Conservation (phyloP, 2,888 invertebrate species). For the Caprella mutica region DNA sequence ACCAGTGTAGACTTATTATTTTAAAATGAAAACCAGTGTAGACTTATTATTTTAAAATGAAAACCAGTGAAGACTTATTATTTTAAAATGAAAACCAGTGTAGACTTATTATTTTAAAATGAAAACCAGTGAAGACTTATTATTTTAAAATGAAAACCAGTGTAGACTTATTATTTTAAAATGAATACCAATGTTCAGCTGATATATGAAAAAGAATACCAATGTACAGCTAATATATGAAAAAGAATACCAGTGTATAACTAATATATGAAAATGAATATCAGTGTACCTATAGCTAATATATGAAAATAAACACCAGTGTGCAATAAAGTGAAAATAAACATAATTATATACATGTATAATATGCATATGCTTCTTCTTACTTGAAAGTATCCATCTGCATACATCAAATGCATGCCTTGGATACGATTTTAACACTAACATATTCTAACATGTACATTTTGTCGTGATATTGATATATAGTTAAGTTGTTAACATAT, state of each 20-base stretch:
- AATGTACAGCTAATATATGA: background rate
- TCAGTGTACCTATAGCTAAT: background rate
- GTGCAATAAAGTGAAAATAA: background rate
- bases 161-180: too few relatives aligned
- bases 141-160: too few relatives aligned
- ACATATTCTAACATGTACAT: background rate
- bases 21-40: too few relatives aligned
- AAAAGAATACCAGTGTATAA: slow-evolving; percentile 10
- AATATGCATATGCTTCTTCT: background rate
- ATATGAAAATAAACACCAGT: background rate
- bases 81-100: too few relatives aligned
- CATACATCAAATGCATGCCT: background rate
- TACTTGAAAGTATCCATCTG: background rate
- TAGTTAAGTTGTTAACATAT: background rate
- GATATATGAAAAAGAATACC: background rate
- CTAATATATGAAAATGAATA: slow-evolving; percentile 12
- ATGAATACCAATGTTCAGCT: too few relatives aligned
- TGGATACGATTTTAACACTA: background rate
- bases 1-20: too few relatives aligned
- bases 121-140: too few relatives aligned
- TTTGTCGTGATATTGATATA: background rate
- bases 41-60: too few relatives aligned
- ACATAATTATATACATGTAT: background rate
- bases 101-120: too few relatives aligned
- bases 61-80: too few relatives aligned